These are phyloP conservation scores for Hemithea aestivaria DNA, from an alignment of 2,888 invertebrate species.

Conservation along the genomic window DNA sequence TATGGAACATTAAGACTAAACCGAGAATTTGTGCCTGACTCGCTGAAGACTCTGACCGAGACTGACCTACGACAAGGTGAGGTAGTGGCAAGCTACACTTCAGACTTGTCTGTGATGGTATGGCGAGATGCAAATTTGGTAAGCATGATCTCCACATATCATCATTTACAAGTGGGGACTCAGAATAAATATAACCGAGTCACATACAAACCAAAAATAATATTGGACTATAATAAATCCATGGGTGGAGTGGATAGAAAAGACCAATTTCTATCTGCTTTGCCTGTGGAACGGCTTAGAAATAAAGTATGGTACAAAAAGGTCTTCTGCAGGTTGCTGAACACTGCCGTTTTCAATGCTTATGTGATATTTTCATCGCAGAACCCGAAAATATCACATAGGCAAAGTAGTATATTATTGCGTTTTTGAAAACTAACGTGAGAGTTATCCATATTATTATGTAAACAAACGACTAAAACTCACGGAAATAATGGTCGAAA, in stretches of 20 bases:
- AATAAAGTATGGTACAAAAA: conserved; percentile 28
- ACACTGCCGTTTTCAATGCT: neutral
- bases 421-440: no score
- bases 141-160: conserved; percentile 29
- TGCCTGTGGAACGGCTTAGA: conserved; percentile 26
- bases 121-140: conserved; percentile 34
- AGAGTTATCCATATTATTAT: no score
- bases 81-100: conserved; percentile 13
- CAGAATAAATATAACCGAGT: no score
- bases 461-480: no score
- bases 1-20: conserved; percentile 20
- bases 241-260: conserved; percentile 35
- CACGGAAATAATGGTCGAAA: no score
- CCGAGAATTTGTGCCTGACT: conserved; percentile 21
- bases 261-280: conserved; percentile 30
- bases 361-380: conserved; percentile 5
- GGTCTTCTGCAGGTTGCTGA: conserved; percentile 1
- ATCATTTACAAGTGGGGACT: no score
- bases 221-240: conserved; percentile 25
- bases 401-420: no score
- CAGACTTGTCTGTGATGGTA: conserved; percentile 46
- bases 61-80: conserved; percentile 16
- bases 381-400: no score
- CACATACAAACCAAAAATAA: conserved; percentile 19
- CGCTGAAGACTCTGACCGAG: conserved; percentile 15